Conservation (phyloP, 2,113 vertebrate species). For the Semicossyphus pulcher region DNA sequence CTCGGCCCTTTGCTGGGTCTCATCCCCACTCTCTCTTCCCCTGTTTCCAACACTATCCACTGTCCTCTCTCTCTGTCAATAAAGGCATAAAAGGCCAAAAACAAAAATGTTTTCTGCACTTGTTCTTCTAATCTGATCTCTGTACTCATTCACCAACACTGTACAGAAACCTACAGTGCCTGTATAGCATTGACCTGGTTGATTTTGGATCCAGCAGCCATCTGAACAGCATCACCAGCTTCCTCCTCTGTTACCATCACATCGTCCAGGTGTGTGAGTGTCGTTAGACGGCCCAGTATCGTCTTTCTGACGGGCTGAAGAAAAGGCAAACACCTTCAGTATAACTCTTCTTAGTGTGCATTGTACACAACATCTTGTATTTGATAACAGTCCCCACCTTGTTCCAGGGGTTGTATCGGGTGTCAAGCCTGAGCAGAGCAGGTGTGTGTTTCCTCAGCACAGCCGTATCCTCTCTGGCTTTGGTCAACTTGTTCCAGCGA, state of each 20-base stretch:
- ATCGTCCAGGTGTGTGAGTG: conserved; percentile 83
- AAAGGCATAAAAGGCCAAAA: too few relatives aligned
- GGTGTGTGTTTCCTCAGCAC: conserved; percentile 83
- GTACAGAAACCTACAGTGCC: neutral
- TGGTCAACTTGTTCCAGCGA: conserved; percentile 87
- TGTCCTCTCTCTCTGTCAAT: too few relatives aligned
- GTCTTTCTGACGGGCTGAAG: conserved; percentile 81
- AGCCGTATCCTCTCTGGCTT: conserved; percentile 76
- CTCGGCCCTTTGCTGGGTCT: too few relatives aligned
- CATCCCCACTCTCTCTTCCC: too few relatives aligned
- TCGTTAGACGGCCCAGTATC: conserved; percentile 80
- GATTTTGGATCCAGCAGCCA: conserved; percentile 79
- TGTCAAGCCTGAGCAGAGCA: conserved; percentile 79
- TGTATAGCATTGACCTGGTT: conserved; percentile 76
- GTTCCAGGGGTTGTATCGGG: conserved; percentile 85
- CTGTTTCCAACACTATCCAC: too few relatives aligned
- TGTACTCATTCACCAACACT: neutral
- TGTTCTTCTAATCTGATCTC: neutral
- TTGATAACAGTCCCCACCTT: conserved; percentile 57
- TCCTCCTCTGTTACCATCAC: conserved; percentile 83
- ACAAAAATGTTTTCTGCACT: neutral
- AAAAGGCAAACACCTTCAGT: conserved; percentile 29
- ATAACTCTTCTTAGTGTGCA: neutral
- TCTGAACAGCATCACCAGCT: conserved; percentile 68
- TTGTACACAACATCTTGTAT: neutral